Percentiles rank a stretch among this genome's conserved stretches.
Conservation (phyloP, 2,888 invertebrate species). For the Cybosia mesomella region DNA sequence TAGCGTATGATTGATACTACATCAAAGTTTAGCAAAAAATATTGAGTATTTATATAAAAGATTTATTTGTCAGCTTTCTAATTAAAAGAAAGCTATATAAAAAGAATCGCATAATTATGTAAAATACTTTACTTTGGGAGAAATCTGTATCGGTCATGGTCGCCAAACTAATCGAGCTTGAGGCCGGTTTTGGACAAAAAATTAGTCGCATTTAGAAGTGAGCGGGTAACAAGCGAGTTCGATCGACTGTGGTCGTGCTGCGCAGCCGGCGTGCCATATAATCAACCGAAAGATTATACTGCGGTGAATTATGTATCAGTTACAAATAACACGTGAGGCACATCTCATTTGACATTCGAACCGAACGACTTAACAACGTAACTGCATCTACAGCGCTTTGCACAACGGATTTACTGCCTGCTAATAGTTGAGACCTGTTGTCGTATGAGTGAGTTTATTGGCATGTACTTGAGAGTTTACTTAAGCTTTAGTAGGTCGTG, state of each 20-base stretch:
- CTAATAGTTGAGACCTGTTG: constrained; percentile 18
- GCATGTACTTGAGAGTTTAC: constrained; percentile 31
- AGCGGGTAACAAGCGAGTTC: constrained; percentile 39
- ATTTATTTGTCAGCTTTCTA: constrained; percentile 26
- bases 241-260: constrained; percentile 26
- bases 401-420: constrained; percentile 29
- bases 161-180: constrained; percentile 57
- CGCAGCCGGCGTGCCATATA: constrained; percentile 33
- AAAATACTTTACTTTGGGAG: constrained; percentile 34
- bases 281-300: constrained; percentile 49
- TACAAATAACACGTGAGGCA: constrained; percentile 53
- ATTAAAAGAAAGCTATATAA: constrained; percentile 22
- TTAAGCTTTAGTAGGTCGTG: constrained; percentile 33
- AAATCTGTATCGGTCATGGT: constrained; percentile 60
- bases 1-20: constrained; percentile 38
- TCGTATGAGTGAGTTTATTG: constrained; percentile 34
- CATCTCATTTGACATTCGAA: constrained; percentile 49
- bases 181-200: constrained; percentile 63
- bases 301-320: constrained; percentile 47
- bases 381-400: constrained; percentile 31
- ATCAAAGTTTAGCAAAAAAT: constrained; percentile 21
- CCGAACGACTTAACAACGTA: constrained; percentile 33
- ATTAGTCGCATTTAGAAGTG: constrained; percentile 53
- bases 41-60: not conserved
- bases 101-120: constrained; percentile 16